Base-by-base conservation (phyloP, 2,888 invertebrate genomes). In the Priocnemis perturbator region DNA sequence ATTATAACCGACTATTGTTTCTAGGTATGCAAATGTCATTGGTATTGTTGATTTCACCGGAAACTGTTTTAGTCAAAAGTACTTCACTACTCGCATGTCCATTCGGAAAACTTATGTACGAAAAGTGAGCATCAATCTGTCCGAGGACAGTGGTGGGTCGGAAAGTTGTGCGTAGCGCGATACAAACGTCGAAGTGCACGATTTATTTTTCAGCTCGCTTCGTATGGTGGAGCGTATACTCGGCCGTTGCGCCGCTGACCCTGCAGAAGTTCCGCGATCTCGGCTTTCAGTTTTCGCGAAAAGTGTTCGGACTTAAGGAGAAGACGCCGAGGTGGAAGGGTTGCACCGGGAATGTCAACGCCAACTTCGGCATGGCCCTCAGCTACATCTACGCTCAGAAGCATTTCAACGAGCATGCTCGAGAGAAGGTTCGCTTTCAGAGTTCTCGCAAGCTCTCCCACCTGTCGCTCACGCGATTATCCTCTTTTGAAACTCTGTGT, bases 171-270 rank as follows among this genome's bases (percentile, higher is more conserved):
- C 26, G 26, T 26, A 26, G 26, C 26, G 26, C 26, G 5, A 26
- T 26, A n/a, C 26, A 26, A 26, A 26, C 26, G n/a, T 26, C 5
- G 26, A 26, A 3, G 9, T 47, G 17, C 47, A 4, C 9, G 47
- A 47, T 15, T 15, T 7, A 17, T 47, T 79, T 87, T 88, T 47
- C 90, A 93, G 94, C 93, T 70, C 93, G 93, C 71, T 95, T 93
- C 89, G 87, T 94, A 21, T 93, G 94, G 91, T 95, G 95, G 95
- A 91, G 92, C 81, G 90, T 93, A 66, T 93, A 93, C 87, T 92
- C 93, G 9, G 91, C 92, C 15, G 90, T 93, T 57, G 92, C 93
- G 0, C 93, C 93, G 26, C 90, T 93, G 87, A 92, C 93, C 7
- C 89, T 91, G 56, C 86, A 89, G 67, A 86, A 90, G 71, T 93